phyloP scores from a whole-genome alignment of 2,888 invertebrate genomes.

The Orchesella flavescens region DNA sequence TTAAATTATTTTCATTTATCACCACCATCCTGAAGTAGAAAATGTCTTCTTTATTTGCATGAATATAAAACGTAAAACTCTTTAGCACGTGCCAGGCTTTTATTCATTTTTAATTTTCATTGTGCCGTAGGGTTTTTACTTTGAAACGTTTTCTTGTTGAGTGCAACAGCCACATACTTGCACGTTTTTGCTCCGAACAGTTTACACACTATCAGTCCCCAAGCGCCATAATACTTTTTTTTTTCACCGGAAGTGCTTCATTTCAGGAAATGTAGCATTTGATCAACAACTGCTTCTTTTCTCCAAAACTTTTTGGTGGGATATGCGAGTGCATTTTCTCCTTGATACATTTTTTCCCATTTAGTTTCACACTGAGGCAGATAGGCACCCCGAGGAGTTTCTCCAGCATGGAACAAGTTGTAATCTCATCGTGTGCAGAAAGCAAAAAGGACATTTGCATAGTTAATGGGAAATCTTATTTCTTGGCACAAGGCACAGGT shows the following conservation, averaged over 20 bases:
- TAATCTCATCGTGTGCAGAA: conserved; percentile 41
- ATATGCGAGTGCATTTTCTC: not conserved
- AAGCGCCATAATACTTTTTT: not conserved
- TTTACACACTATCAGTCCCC: not conserved
- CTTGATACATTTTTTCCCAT: conserved; percentile 40
- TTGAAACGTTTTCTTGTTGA: too few relatives aligned
- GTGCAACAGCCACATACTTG: too few relatives aligned
- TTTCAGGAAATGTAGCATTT: conserved; percentile 48
- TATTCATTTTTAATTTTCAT: too few relatives aligned
- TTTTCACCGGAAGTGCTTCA: conserved; percentile 30
- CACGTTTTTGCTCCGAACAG: not conserved
- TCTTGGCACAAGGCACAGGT: conserved; percentile 47
- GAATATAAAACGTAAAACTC: too few relatives aligned
- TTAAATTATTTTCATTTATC: not conserved
- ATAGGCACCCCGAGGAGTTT: conserved; percentile 37
- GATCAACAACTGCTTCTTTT: conserved; percentile 43
- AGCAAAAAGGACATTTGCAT: conserved; percentile 48
- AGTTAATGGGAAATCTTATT: conserved; percentile 56
- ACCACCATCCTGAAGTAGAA: too few relatives aligned
- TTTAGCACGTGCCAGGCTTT: too few relatives aligned
- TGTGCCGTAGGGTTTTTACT: too few relatives aligned
- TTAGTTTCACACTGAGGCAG: conserved; percentile 12
- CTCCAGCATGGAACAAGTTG: conserved; percentile 33
- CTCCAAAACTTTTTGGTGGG: not conserved
- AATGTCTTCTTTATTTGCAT: too few relatives aligned